These are phyloP conservation scores for Agonum fuliginosum DNA, from an alignment of 2,888 invertebrate genomes.

Conservation along the genomic window DNA sequence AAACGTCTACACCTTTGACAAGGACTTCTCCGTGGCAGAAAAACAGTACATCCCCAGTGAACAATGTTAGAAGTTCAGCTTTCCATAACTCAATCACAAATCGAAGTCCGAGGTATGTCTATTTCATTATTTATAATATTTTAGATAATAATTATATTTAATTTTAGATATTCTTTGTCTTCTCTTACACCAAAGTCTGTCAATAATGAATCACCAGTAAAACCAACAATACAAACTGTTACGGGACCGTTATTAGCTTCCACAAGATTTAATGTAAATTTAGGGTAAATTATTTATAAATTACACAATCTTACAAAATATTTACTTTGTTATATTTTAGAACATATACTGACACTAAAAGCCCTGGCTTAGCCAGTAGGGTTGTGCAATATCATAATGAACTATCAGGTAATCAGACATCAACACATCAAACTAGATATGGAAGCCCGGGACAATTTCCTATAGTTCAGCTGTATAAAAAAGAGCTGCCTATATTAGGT, in stretches of 20 bases:
- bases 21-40: conserved; percentile 57
- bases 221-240: conserved; percentile 68
- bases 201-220: conserved; percentile 63
- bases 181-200: conserved; percentile 66
- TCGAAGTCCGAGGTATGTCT: conserved; percentile 53
- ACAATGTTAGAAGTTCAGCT: not conserved
- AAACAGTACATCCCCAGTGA: conserved; percentile 48
- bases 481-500: conserved; percentile 69
- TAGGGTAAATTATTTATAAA: conserved; percentile 68
- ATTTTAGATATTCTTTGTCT: conserved; percentile 67
- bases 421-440: conserved; percentile 71
- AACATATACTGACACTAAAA: conserved; percentile 74
- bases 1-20: conserved; percentile 56
- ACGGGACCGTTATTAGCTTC: conserved; percentile 73
- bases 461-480: conserved; percentile 74
- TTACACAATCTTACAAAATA: conserved; percentile 5
- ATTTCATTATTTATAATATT: not conserved
- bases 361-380: conserved; percentile 74
- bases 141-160: conserved; percentile 58
- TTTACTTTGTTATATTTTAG: conserved; percentile 63
- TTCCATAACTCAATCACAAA: conserved; percentile 26
- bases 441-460: conserved; percentile 73
- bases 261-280: conserved; percentile 73
- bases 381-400: conserved; percentile 74
- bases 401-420: conserved; percentile 63